phyloP scores from a whole-genome alignment of 2,888 invertebrate genomes.

The Arge pagana region DNA sequence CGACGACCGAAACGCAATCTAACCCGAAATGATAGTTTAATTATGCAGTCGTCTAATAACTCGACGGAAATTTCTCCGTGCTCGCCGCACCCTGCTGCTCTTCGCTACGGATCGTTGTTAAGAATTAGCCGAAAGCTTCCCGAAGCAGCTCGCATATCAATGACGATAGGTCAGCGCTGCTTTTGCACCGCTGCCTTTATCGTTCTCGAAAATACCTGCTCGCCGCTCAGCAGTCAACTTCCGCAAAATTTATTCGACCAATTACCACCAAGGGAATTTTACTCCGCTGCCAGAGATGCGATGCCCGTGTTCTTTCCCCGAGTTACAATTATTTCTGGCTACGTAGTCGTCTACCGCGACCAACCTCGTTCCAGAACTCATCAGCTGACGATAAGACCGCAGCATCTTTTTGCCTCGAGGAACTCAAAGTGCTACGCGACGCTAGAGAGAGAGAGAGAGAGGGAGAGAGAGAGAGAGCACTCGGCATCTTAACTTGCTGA shows the following conservation, averaged over 20 bases:
- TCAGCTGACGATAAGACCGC: constrained; percentile 15
- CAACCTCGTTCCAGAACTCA: constrained; percentile 11
- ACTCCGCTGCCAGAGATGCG: constrained; percentile 5
- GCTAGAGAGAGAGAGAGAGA: too few relatives aligned
- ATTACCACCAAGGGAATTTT: constrained; percentile 18
- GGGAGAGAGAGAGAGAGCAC: too few relatives aligned
- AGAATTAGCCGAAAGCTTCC: too few relatives aligned
- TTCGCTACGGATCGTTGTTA: too few relatives aligned
- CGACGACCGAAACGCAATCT: constrained; percentile 18
- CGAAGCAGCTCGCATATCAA: too few relatives aligned
- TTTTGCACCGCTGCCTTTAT: too few relatives aligned
- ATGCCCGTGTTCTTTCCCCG: constrained; percentile 2
- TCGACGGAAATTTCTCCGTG: too few relatives aligned
- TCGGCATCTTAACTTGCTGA: background rate
- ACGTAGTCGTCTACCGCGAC: constrained; percentile 1
- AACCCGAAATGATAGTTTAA: constrained; percentile 17
- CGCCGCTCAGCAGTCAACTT: constrained; percentile 3
- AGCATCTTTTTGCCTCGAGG: constrained; percentile 8
- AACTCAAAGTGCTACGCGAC: too few relatives aligned
- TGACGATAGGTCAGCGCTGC: too few relatives aligned
- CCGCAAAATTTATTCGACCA: constrained; percentile 16
- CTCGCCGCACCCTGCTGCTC: too few relatives aligned
- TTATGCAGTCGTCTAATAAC: too few relatives aligned
- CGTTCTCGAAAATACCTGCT: too few relatives aligned
- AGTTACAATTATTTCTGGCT: constrained; percentile 8